phyloP scores from a whole-genome alignment of 2,113 vertebrate genomes.

The Columba livia region DNA sequence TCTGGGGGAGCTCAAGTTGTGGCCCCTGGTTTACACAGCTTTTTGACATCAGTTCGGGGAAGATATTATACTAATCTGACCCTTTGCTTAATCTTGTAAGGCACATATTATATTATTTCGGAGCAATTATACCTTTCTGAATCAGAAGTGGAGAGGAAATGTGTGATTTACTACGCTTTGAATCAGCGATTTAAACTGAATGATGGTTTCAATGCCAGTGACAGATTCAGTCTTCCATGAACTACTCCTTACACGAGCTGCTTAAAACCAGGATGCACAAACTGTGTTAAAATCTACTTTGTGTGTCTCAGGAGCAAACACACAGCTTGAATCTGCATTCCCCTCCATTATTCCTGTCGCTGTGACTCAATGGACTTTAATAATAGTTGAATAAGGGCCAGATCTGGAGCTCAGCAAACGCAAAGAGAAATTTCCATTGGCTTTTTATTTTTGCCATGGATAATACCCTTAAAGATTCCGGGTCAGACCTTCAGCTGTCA shows the following conservation, averaged over 20 bases:
- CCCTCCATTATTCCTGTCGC: background rate
- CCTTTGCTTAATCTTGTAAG: slow-evolving; percentile 7
- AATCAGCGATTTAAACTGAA: background rate
- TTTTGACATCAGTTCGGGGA: background rate
- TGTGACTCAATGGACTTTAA: background rate
- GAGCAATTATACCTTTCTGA: background rate
- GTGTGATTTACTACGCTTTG: background rate
- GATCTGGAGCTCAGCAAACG: background rate
- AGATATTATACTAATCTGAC: background rate
- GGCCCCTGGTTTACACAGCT: background rate
- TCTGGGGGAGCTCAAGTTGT: background rate
- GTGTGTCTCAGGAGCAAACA: background rate
- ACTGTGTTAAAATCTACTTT: background rate
- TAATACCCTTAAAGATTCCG: slow-evolving; percentile 15
- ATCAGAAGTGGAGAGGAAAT: background rate
- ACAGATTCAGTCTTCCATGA: background rate
- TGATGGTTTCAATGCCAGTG: background rate
- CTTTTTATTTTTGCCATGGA: background rate
- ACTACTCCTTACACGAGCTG: background rate
- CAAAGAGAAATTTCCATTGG: slow-evolving; percentile 14
- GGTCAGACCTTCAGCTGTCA: slow-evolving; percentile 23
- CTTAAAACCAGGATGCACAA: background rate
- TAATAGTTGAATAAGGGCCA: background rate
- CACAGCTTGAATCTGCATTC: background rate
- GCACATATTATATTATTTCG: background rate